Conservation (phyloP, 2,113 vertebrate species). For the Pseudonaja textilis region DNA sequence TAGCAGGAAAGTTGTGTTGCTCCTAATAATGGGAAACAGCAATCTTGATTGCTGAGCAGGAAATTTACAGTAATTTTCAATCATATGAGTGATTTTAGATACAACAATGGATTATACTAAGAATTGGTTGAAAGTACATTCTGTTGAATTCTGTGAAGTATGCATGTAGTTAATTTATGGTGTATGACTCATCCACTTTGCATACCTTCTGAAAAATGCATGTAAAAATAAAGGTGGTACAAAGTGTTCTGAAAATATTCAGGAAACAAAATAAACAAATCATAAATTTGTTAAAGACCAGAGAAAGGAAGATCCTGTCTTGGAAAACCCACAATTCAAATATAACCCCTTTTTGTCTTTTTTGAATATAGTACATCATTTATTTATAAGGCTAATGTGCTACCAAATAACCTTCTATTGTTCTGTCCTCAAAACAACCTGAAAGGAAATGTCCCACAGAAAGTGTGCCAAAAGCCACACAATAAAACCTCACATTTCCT, state of each 20-base stretch:
- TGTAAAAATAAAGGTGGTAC: neutral
- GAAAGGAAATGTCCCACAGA: constrained; percentile 63
- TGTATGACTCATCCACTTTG: neutral
- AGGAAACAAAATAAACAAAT: neutral
- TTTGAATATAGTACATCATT: neutral
- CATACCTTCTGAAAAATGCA: neutral
- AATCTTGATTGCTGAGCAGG: neutral
- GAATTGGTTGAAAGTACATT: neutral
- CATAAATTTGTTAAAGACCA: neutral
- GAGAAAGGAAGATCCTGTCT: neutral
- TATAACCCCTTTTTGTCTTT: neutral
- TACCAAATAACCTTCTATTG: constrained; percentile 55
- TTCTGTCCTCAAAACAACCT: neutral
- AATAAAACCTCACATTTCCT: constrained; percentile 57
- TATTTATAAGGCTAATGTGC: constrained; percentile 43
- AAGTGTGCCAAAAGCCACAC: constrained; percentile 55
- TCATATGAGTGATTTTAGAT: neutral
- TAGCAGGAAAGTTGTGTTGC: neutral
- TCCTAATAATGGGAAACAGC: neutral
- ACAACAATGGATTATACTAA: neutral
- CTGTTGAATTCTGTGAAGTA: neutral
- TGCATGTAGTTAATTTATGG: neutral
- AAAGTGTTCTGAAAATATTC: neutral
- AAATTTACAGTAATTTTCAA: neutral
- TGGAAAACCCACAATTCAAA: neutral